phyloP scores from a whole-genome alignment of 1,140 invertebrate genomes.

The Rhyacophila brunnea region DNA sequence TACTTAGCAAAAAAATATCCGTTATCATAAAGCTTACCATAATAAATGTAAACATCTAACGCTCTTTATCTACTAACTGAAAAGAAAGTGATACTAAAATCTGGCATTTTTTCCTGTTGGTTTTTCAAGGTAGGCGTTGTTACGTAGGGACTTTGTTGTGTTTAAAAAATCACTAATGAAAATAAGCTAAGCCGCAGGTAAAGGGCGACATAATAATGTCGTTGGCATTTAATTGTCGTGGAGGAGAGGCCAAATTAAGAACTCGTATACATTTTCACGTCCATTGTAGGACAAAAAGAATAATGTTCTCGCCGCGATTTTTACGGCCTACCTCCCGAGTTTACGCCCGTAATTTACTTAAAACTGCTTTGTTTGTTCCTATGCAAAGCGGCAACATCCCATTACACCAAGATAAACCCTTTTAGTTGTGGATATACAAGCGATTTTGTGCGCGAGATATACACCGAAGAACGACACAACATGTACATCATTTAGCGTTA shows the following conservation, averaged over 20 bases:
- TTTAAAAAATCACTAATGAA: too few species aligned
- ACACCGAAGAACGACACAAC: constrained; percentile 19
- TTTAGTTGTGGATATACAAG: constrained; percentile 19
- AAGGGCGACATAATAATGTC: constrained; percentile 7
- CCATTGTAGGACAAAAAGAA: constrained; percentile 24
- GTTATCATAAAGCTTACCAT: too few species aligned
- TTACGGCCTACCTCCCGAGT: constrained; percentile 23
- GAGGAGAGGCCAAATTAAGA: constrained; percentile 25
- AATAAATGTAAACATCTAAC: too few species aligned
- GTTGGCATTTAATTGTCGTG: constrained; percentile 9
- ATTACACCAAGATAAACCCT: constrained; percentile 21
- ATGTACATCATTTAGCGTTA: constrained; percentile 2
- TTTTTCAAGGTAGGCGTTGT: too few species aligned
- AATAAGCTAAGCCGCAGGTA: constrained; percentile 4
- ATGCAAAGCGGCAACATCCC: constrained; percentile 20
- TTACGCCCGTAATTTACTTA: constrained; percentile 27
- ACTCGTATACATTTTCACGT: constrained; percentile 23
- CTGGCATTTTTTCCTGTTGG: too few species aligned
- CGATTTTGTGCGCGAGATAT: constrained; percentile 10
- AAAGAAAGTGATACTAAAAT: too few species aligned
- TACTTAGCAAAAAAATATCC: too few species aligned
- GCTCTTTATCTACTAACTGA: too few species aligned
- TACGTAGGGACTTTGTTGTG: too few species aligned
- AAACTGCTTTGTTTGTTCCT: constrained; percentile 23
- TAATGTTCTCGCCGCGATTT: constrained; percentile 24